phyloP scores from a whole-genome alignment of 2,113 vertebrate genomes.

The Otis tarda region DNA sequence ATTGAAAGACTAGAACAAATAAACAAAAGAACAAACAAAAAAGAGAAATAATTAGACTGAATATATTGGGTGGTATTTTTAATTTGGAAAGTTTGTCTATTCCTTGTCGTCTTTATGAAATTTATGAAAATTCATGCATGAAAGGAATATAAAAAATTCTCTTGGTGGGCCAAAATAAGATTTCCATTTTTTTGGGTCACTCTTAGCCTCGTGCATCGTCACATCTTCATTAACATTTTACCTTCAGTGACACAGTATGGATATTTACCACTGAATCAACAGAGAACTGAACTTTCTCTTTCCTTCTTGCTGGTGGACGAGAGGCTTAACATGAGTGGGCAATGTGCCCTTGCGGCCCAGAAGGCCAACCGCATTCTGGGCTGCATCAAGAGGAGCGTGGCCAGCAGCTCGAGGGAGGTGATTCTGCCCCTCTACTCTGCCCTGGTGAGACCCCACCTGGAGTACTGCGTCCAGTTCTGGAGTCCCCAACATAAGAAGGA shows the following conservation, averaged over 20 bases:
- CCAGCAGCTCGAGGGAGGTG: too few species aligned
- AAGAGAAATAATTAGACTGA: background rate
- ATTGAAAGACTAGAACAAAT: background rate
- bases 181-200: background rate
- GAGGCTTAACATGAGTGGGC: too few species aligned
- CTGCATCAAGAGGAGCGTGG: too few species aligned
- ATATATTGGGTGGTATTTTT: accelerated
- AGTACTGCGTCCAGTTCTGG: too few species aligned
- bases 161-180: background rate
- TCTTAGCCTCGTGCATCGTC: background rate
- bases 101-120: background rate
- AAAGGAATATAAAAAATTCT: background rate
- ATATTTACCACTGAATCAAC: background rate
- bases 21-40: background rate
- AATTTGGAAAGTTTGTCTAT: background rate
- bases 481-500: too few species aligned
- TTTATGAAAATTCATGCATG: background rate
- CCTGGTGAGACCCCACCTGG: too few species aligned
- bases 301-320: too few species aligned
- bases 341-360: too few species aligned
- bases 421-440: too few species aligned
- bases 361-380: too few species aligned
- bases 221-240: background rate
- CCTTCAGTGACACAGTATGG: background rate
- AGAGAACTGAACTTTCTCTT: background rate